Evolutionary conservation across 1,140 invertebrate species (phyloP).

Genomic region (Euglossa dilemma): DNA sequence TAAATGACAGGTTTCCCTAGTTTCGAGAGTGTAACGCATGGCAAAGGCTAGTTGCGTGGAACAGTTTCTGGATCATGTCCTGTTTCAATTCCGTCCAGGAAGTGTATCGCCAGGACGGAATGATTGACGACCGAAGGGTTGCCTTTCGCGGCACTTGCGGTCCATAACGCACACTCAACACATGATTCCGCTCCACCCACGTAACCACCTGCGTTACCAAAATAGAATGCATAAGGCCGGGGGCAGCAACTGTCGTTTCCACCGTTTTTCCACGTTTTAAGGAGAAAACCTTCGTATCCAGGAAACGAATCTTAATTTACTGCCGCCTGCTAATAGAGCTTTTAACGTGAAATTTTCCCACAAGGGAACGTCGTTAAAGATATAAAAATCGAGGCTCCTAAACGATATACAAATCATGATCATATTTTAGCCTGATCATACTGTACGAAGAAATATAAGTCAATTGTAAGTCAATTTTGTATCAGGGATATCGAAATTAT

Average conservation of each 20-base stretch:
- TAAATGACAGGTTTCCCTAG: background rate
- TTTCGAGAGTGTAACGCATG: background rate
- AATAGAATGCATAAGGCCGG: slow-evolving; percentile 51
- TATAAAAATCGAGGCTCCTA: background rate
- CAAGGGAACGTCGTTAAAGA: background rate
- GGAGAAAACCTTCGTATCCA: background rate
- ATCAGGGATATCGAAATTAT: too few species aligned
- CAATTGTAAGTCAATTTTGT: too few species aligned
- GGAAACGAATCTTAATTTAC: background rate
- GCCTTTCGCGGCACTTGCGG: slow-evolving; percentile 55
- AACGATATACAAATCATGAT: too few species aligned
- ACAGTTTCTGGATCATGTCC: slow-evolving; percentile 28
- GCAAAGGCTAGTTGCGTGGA: slow-evolving; percentile 1
- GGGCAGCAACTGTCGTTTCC: background rate
- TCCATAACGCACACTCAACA: slow-evolving; percentile 49
- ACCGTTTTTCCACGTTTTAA: background rate
- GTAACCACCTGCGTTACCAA: slow-evolving; percentile 58
- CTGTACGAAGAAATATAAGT: too few species aligned
- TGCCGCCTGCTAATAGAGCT: background rate
- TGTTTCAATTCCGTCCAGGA: slow-evolving; percentile 46
- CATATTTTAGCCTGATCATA: too few species aligned
- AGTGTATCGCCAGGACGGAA: slow-evolving; percentile 42
- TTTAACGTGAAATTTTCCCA: background rate
- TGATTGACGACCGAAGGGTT: slow-evolving; percentile 67
- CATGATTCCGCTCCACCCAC: slow-evolving; percentile 54